Evolutionary conservation across 2,797 vertebrate species (phyloP), one percentile per base, ranked within the genome.

Genomic region (Amazona finschi): DNA sequence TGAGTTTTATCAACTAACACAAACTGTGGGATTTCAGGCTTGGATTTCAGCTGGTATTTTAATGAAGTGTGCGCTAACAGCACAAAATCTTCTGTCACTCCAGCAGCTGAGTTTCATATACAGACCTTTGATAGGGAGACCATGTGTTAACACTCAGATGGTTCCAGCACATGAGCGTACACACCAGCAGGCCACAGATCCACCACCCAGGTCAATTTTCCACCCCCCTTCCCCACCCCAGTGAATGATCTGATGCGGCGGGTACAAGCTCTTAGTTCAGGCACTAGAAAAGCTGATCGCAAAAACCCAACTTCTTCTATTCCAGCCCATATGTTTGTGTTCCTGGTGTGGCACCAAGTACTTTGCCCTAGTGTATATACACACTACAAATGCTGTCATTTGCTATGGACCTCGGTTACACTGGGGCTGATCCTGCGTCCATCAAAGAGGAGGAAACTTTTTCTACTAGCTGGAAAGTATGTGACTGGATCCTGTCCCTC

Each of bases 1-100:
- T 95, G 97, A 98, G 97, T 98, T 98, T 98, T 98, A 98, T 99
- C 98, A 99, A 97, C 97, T 99, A 98, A 99, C 99, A 99, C 98
- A 98, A 99, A 98, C 98, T 98, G 91, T 97, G 97, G 96, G 98
- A 97, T 98, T 99, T 98, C 97, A 91, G 97, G 97, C 96, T 74
- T 97, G 95, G 97, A 98, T 98, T 97, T 98, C 97, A 97, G 98
- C 98, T 99, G 99, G 97, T 98, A 98, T 99, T 98, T 99, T 99
- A 99, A 99, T 98, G 99, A 99, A 98, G 99, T 99, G 99, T 98
- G 96, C 91, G 96, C 94, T 98, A 97, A 97, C 97, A 96, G 94
- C 93, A 89, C 96, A 96, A 97, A 97, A 97, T 97, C 96, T 97
- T 97, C 96, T 97, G 95, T 98, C 98, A 98, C 95, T 52, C 81